These are phyloP conservation scores for Drosophila paulistorum DNA, from an alignment of 1,140 invertebrate genomes.

Conservation along the genomic window DNA sequence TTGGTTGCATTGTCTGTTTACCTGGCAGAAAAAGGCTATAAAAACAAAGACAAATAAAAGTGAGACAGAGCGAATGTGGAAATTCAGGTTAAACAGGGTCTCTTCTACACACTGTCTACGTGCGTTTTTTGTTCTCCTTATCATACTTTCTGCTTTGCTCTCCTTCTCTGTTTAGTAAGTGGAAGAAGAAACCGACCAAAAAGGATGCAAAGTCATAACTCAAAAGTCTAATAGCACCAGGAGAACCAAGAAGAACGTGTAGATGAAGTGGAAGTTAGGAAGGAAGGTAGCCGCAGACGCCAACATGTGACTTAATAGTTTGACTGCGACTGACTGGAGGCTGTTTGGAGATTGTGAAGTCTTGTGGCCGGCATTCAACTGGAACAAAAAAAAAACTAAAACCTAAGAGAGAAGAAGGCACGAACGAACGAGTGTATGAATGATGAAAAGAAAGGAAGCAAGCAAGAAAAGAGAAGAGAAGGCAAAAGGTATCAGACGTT, in stretches of 20 bases:
- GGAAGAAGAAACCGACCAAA: slow-evolving; percentile 29
- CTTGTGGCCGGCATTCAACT: slow-evolving; percentile 34
- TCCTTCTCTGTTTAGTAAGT: slow-evolving; percentile 17
- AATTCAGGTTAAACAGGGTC: slow-evolving; percentile 78
- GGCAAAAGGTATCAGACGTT: slow-evolving; percentile 66
- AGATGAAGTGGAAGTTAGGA: slow-evolving; percentile 15
- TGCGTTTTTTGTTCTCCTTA: slow-evolving; percentile 14
- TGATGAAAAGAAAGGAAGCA: neutral
- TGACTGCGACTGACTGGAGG: slow-evolving; percentile 34
- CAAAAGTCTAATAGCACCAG: slow-evolving; percentile 65
- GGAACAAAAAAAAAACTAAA: slow-evolving; percentile 9
- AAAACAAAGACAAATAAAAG: slow-evolving; percentile 77
- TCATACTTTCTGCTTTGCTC: slow-evolving; percentile 3
- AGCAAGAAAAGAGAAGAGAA: neutral
- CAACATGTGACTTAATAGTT: slow-evolving; percentile 60
- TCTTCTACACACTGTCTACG: slow-evolving; percentile 6
- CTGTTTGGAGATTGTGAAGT: slow-evolving; percentile 11
- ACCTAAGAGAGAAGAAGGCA: neutral
- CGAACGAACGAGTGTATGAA: neutral
- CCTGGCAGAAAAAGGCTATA: slow-evolving; percentile 73
- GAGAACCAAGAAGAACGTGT: neutral
- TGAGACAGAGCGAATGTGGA: slow-evolving; percentile 66
- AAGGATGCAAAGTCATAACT: slow-evolving; percentile 79
- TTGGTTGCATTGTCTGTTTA: slow-evolving; percentile 54
- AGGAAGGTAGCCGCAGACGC: slow-evolving; percentile 42